Base-by-base conservation (phyloP, 1,140 invertebrate genomes). In the Fopius arisanus region DNA sequence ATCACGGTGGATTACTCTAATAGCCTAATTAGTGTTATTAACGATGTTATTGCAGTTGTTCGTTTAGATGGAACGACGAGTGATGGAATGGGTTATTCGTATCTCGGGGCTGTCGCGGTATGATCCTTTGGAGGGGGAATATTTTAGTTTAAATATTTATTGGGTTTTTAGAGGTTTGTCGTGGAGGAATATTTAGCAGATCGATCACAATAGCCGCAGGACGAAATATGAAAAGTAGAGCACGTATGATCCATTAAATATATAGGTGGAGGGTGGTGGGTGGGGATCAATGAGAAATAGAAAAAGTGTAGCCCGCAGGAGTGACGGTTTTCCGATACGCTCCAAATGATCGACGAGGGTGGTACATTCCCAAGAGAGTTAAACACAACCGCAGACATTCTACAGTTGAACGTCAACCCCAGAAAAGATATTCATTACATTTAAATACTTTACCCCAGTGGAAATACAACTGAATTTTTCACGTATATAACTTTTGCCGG, bases 301-400 rank as follows among this genome's bases (percentile, higher is more conserved):
- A 29, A 28, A 28, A 59, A 16, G 12, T 28, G 6, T 48, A 48
- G 26, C 21, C n/a, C 14, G 43, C 43, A 19, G n/a, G 3, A 70
- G 41, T 70, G 68, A 29, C 68, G 54, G 21, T 43, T 29, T 51
- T 21, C 29, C 68, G 68, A 70, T 70, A 59, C 28, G 41, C 28
- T 33, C 29, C 26, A 51, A 70, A 48, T 70, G 41, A 70, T 70
- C 29, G 43, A 70, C 48, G 68, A 70, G 43, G n/a, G n/a, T 5
- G 26, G 40, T n/a, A 9, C 16, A 16, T n/a, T 70, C 43, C 43
- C 43, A 7, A 33, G 28, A 29, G 43, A 21, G 12, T 19, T n/a
- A 28, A 43, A 68, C 23, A 68, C 7, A 43, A 41, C 23, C 37
- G 28, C 33, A 37, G 33, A 28, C 41, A 12, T 10, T 41, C 23